Base-by-base conservation (phyloP, 2,797 vertebrate species). In the Xenopus petersii region DNA sequence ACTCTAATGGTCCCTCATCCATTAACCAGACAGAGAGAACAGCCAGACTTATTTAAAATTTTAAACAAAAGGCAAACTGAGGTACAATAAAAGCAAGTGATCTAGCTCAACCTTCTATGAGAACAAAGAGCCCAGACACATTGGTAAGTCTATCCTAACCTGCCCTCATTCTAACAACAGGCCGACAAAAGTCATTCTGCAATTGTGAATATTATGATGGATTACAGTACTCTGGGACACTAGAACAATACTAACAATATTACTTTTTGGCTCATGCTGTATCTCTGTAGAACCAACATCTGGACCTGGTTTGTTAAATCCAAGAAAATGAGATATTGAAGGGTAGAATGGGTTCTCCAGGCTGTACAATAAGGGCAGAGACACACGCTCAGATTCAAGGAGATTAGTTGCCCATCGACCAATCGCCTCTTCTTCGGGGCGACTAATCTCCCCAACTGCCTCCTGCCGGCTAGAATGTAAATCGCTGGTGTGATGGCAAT, bases 51-150 rank as follows among this genome's bases (percentile, higher is more conserved):
- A 71, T 65, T 67, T 46, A 26, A 70, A 13, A 60, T 78, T 62
- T 70, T 78, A 64, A 73, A 69, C 48, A 73, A 69, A 56, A 58
- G n/a, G 51, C 58, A 56, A 33, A 33, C 58, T 17, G 65, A 48
- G 51, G 65, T 74, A 78, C n/a, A 67, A 70, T 78, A 63, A 78
- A 64, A 64, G 59, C 49, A 63, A 77, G 64, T 65, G 64, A 64
- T 69, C 71, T 78, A 65, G 60, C 65, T 69, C 58, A n/a, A 59
- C 15, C 66, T 54, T 16, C 65, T 49, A 68, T 68, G 61, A 71
- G 61, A 75, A 70, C 62, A 64, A 70, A 64, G 56, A 71, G 49
- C 46, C 64, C 60, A 75, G 54, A 49, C 62, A 76, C 24, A 48
- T 24, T 63, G 71, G 30, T 36, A 56, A 62, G 24, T 72, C 64